phyloP scores from a whole-genome alignment of 2,113 vertebrate genomes.

The Odocoileus virginianus region DNA sequence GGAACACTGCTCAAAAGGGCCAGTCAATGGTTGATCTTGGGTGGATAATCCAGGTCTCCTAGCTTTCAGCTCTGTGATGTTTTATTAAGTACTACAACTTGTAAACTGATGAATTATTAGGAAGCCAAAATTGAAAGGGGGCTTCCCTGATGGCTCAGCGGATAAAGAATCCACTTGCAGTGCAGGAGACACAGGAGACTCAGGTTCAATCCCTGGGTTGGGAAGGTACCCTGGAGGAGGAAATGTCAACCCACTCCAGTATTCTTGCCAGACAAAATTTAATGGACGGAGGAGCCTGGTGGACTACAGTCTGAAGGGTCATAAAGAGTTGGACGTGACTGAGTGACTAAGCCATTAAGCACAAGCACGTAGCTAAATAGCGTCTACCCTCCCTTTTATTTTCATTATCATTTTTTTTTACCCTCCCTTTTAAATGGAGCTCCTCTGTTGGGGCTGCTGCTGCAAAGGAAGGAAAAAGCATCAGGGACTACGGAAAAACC shows the following conservation, averaged over 20 bases:
- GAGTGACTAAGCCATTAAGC: background rate
- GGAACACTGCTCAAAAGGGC: background rate
- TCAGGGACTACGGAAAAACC: background rate
- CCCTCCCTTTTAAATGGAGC: background rate
- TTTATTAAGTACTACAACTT: background rate
- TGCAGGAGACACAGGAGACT: background rate
- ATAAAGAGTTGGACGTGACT: background rate
- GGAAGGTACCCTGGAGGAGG: background rate
- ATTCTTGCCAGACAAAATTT: background rate
- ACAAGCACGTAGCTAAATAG: background rate
- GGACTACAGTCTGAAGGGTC: background rate
- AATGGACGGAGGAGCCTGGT: background rate
- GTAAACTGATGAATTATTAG: background rate
- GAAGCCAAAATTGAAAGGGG: background rate
- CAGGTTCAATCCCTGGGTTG: background rate
- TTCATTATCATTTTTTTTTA: background rate
- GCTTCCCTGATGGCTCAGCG: background rate
- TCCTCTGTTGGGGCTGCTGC: background rate
- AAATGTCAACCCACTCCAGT: background rate
- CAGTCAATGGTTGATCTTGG: background rate
- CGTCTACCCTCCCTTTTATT: background rate
- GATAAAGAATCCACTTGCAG: background rate
- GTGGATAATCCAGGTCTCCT: background rate
- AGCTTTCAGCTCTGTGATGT: background rate
- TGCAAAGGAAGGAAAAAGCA: background rate